Percentiles rank a stretch among this genome's conserved stretches.
Evolutionary conservation across 2,888 invertebrate species (phyloP).

Genomic region (Epistrophe eligans): DNA sequence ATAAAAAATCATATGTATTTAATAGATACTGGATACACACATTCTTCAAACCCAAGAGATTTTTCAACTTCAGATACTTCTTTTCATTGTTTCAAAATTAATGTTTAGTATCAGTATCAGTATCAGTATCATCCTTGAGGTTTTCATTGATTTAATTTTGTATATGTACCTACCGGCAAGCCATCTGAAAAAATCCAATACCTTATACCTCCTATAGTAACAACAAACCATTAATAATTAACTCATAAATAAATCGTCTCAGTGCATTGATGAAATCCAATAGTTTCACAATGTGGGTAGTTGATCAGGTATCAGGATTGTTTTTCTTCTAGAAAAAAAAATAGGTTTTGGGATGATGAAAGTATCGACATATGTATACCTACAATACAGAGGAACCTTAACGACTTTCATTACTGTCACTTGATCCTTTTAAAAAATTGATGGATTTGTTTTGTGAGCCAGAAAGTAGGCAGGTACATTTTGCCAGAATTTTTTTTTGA

Average conservation of each 20-base stretch:
- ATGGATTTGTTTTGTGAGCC: conserved; percentile 1
- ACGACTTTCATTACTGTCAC: conserved; percentile 6
- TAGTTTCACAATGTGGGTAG: conserved; percentile 19
- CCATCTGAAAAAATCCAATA: conserved; percentile 47
- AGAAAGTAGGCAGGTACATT: not conserved
- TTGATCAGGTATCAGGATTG: conserved; percentile 28
- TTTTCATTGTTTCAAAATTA: not conserved
- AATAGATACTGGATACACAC: not conserved
- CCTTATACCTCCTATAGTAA: not conserved
- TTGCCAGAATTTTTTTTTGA: not conserved
- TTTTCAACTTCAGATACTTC: too few relatives aligned
- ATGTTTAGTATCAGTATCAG: not conserved
- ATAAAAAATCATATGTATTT: not conserved
- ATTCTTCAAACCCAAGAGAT: not conserved
- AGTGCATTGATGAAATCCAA: conserved; percentile 22
- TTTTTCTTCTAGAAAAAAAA: not conserved
- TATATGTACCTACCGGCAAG: not conserved
- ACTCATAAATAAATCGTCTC: conserved; percentile 24
- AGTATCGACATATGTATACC: too few relatives aligned
- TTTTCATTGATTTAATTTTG: not conserved
- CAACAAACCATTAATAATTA: conserved; percentile 9
- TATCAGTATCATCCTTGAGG: not conserved
- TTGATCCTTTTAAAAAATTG: conserved; percentile 31
- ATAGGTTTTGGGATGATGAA: not conserved
- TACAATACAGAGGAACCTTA: too few relatives aligned